Conservation (phyloP, 2,888 invertebrate species). For the Eupithecia insigniata region DNA sequence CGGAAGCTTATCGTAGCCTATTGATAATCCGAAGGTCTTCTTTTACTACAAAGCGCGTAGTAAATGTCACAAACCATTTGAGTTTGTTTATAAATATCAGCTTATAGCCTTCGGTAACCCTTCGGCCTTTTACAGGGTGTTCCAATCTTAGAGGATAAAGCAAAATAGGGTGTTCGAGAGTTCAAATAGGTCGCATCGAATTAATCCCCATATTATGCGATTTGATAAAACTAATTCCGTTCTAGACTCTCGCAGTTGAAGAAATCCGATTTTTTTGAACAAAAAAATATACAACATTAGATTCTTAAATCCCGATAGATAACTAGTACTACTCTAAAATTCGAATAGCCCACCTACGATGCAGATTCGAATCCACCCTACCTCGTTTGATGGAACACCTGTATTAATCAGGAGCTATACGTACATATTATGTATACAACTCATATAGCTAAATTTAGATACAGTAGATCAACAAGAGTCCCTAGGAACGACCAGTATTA, state of each 20-base stretch:
- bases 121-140: background rate
- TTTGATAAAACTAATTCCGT: too few species aligned
- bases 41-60: background rate
- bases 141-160: background rate
- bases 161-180: background rate
- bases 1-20: background rate
- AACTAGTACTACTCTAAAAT: background rate
- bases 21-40: background rate
- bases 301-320: too few species aligned
- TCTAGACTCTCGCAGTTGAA: too few species aligned
- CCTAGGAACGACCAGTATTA: background rate
- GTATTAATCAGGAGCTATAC: background rate
- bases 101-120: conserved; percentile 6
- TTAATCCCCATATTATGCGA: background rate
- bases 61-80: background rate
- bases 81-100: conserved; percentile 8
- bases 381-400: background rate
- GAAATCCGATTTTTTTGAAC: too few species aligned
- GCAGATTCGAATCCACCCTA: background rate
- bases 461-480: background rate
- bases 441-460: background rate
- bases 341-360: background rate
- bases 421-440: background rate
- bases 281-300: too few species aligned
- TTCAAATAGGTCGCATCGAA: background rate